Conservation (phyloP, 1,140 invertebrate species). For the Limonius californicus region DNA sequence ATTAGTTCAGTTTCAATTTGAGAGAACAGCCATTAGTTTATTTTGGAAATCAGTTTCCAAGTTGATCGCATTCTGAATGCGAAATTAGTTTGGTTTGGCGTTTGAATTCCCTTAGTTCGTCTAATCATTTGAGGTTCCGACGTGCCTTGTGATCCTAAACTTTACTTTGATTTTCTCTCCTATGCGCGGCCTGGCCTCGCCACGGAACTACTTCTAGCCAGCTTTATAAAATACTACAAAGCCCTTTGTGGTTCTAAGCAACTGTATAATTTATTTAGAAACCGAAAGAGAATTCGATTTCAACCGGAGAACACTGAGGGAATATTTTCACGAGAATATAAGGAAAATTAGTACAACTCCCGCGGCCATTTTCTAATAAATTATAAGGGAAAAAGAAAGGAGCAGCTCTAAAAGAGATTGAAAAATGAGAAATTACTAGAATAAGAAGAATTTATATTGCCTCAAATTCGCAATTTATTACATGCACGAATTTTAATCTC, state of each 20-base stretch:
- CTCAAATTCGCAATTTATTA: too few species aligned
- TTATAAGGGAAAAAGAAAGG: neutral
- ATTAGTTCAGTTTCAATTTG: slow-evolving; percentile 15
- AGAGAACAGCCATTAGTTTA: slow-evolving; percentile 21
- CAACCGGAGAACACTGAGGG: too few species aligned
- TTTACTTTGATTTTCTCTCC: slow-evolving; percentile 11
- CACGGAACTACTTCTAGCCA: neutral
- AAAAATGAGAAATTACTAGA: too few species aligned
- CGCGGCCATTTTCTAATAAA: neutral
- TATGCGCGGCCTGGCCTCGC: neutral
- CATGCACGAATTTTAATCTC: too few species aligned
- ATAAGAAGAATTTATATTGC: too few species aligned
- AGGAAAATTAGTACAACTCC: too few species aligned
- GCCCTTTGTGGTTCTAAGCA: neutral
- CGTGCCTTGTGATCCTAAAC: slow-evolving; percentile 24
- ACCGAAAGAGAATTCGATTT: neutral
- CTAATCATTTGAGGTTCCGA: slow-evolving; percentile 29
- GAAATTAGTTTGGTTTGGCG: slow-evolving; percentile 27
- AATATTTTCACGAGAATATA: too few species aligned
- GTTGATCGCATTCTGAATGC: slow-evolving; percentile 22
- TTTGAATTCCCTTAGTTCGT: slow-evolving; percentile 31
- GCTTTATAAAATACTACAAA: neutral
- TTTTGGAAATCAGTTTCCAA: slow-evolving; percentile 32
- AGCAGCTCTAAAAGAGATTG: too few species aligned
- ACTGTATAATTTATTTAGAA: too few species aligned